Conservation (phyloP, 2,888 invertebrate genomes). For the Meteorus cinctellus region DNA sequence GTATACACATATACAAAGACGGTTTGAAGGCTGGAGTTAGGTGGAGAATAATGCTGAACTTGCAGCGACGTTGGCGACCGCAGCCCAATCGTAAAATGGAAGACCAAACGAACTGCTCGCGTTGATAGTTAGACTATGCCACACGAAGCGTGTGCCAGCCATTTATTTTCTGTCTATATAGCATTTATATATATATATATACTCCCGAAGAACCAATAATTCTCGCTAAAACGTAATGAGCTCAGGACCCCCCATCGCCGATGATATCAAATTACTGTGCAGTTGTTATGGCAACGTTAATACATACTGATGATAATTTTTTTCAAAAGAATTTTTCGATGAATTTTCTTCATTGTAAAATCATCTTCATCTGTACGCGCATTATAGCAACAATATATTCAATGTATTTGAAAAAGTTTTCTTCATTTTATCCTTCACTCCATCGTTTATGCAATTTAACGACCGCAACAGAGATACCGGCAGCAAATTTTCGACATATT, state of each 20-base stretch:
- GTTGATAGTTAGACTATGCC: conserved; percentile 63
- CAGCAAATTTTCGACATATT: conserved; percentile 16
- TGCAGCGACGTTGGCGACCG: conserved; percentile 44
- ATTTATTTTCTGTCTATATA: conserved; percentile 49
- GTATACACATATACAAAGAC: background rate
- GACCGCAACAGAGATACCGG: conserved; percentile 1
- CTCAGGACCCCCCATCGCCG: conserved; percentile 15
- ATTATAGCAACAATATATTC: background rate
- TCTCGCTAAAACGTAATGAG: conserved; percentile 24
- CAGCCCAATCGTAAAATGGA: conserved; percentile 65
- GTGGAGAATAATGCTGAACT: conserved; percentile 64
- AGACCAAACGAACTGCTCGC: conserved; percentile 65
- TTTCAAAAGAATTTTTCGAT: too few species aligned
- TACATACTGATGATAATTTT: background rate
- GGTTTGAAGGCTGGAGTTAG: conserved; percentile 38
- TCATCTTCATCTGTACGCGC: background rate
- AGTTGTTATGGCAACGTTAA: background rate
- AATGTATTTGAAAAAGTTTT: background rate
- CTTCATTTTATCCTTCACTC: conserved; percentile 1
- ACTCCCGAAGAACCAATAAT: background rate
- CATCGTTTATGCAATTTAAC: background rate
- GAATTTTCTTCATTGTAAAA: background rate
- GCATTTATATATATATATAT: background rate
- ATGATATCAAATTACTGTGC: background rate
- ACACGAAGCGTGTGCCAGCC: conserved; percentile 49